Percentiles rank a stretch among this genome's conserved stretches.
Conservation (phyloP, 2,113 vertebrate species). For the Anhinga anhinga region DNA sequence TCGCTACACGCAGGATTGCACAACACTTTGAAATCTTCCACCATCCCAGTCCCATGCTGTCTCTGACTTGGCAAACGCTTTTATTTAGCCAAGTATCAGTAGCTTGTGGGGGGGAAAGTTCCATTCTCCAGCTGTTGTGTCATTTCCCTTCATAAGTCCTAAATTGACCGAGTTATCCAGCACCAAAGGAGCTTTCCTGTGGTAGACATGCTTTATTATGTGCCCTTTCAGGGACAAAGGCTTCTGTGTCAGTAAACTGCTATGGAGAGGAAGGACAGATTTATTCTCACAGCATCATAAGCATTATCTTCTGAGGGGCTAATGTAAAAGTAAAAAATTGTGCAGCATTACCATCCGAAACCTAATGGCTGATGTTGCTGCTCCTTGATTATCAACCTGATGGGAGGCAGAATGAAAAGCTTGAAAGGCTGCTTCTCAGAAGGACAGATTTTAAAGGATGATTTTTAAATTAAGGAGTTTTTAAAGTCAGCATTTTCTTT, state of each 20-base stretch:
- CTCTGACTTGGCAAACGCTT: constrained; percentile 55
- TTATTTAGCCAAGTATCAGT: constrained; percentile 76
- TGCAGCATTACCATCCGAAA: constrained; percentile 12
- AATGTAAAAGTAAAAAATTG: constrained; percentile 47
- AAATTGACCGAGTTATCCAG: constrained; percentile 77
- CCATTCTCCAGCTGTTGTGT: constrained; percentile 77
- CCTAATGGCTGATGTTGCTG: not conserved
- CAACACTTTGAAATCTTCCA: constrained; percentile 65
- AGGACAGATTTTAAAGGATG: not conserved
- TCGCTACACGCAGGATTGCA: constrained; percentile 37
- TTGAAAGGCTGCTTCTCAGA: constrained; percentile 5
- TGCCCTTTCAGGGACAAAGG: constrained; percentile 75
- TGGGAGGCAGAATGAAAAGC: constrained; percentile 25
- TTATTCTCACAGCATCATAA: constrained; percentile 61
- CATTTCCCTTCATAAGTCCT: constrained; percentile 82
- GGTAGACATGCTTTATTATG: constrained; percentile 71
- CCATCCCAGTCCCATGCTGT: constrained; percentile 60
- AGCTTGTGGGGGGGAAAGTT: not conserved
- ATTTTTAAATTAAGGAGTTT: constrained; percentile 1
- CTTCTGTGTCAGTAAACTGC: constrained; percentile 62
- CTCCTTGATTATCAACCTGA: not conserved
- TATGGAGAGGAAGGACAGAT: constrained; percentile 37
- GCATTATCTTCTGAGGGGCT: constrained; percentile 54
- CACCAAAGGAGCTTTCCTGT: constrained; percentile 76
- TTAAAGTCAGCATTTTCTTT: not conserved